Evolutionary conservation across 2,113 vertebrate genomes (phyloP).

Genomic region (Papio anubis): DNA sequence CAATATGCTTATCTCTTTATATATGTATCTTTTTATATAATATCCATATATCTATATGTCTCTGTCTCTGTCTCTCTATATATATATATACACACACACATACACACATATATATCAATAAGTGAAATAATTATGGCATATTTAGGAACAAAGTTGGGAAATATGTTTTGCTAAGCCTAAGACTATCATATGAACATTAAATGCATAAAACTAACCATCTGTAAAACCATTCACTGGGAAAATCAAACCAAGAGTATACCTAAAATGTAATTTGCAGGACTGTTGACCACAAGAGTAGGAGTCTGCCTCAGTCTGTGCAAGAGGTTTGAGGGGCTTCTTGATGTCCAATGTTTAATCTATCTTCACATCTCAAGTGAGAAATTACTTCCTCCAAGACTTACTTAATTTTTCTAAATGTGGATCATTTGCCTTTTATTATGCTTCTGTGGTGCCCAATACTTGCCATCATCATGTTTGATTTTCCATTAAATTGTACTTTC

Average conservation of each 20-base stretch:
- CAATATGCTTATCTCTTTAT: not conserved
- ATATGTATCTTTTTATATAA: not conserved
- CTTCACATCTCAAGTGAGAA: not conserved
- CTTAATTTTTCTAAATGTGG: not conserved
- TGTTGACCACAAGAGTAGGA: not conserved
- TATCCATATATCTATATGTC: not conserved
- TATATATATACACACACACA: not conserved
- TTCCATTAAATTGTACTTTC: not conserved
- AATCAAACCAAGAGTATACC: not conserved
- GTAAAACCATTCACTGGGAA: conserved; percentile 14
- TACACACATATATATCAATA: not conserved
- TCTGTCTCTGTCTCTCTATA: too few species aligned
- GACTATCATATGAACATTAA: conserved; percentile 17
- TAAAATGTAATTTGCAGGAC: not conserved
- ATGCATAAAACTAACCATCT: not conserved
- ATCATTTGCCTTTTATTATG: not conserved
- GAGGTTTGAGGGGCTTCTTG: not conserved
- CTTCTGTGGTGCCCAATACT: not conserved
- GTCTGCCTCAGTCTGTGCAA: not conserved
- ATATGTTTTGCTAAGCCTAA: not conserved
- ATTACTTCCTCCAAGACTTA: not conserved
- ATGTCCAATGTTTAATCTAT: not conserved
- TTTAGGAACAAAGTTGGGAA: conserved; percentile 31
- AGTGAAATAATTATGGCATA: conserved; percentile 16
- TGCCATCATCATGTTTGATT: not conserved